phyloP scores from a whole-genome alignment of 2,113 vertebrate genomes.

The Alces alces region DNA sequence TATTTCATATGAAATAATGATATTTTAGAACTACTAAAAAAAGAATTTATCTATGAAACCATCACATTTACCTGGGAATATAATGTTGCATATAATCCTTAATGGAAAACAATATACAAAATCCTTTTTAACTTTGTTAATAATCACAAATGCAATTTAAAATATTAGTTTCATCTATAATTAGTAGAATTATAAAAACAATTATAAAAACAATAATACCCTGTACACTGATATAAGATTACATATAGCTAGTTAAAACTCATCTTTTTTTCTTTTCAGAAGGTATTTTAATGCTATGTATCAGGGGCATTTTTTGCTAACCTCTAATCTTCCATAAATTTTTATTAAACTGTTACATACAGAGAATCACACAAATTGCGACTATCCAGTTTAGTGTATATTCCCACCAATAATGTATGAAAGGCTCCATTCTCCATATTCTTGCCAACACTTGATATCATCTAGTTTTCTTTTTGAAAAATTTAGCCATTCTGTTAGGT shows the following conservation, averaged over 20 bases:
- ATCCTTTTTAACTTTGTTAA: background rate
- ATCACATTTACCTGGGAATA: background rate
- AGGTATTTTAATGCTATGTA: background rate
- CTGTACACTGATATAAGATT: background rate
- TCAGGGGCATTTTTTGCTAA: background rate
- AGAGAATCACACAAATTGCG: background rate
- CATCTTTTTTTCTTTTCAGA: background rate
- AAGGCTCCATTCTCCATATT: background rate
- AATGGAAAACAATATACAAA: background rate
- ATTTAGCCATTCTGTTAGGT: background rate
- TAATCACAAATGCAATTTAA: background rate
- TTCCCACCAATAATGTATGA: background rate
- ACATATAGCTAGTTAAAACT: background rate
- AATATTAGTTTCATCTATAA: background rate
- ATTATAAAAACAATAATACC: background rate
- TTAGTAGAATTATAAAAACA: background rate
- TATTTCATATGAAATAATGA: background rate
- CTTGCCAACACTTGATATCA: background rate
- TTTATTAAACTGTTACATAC: background rate
- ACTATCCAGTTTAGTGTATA: background rate
- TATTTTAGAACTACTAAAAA: background rate
- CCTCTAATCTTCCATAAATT: background rate
- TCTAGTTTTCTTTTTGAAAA: background rate
- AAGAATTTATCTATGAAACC: background rate
- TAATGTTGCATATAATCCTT: background rate